A percentile compares a stretch with the other conserved stretches of the same genome.
Evolutionary conservation across 2,113 vertebrate species (phyloP).

Genomic region (Mustela nigripes): DNA sequence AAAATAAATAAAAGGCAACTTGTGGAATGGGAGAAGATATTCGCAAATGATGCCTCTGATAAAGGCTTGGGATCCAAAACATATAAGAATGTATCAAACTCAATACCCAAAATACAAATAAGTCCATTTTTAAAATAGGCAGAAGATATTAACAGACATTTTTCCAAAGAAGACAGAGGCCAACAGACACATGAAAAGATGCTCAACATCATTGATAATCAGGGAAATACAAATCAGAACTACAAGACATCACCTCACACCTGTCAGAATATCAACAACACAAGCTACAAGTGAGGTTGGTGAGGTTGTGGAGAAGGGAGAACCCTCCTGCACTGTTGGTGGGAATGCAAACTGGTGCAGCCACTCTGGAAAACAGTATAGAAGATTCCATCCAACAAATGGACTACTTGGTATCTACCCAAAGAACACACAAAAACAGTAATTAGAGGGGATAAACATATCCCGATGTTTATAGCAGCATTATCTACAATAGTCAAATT

Average conservation of each 20-base stretch:
- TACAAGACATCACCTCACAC: too few relatives aligned
- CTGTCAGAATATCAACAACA: too few relatives aligned
- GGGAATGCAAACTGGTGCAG: background rate
- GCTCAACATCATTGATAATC: background rate
- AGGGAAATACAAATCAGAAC: too few relatives aligned
- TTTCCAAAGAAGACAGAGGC: background rate
- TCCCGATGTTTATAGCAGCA: background rate
- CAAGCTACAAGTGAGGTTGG: too few relatives aligned
- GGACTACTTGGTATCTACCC: background rate
- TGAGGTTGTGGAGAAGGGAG: too few relatives aligned
- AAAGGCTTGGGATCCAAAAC: background rate
- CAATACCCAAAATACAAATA: background rate
- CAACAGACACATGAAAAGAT: background rate
- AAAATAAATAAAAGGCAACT: too few relatives aligned
- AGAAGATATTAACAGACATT: background rate
- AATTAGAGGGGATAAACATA: background rate
- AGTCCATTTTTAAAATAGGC: background rate
- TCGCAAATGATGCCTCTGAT: background rate
- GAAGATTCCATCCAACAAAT: background rate
- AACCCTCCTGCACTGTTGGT: too few relatives aligned
- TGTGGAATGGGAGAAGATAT: background rate
- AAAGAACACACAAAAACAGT: background rate
- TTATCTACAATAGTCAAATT: background rate
- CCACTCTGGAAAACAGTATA: background rate
- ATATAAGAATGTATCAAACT: background rate